Percentiles rank a stretch among this genome's conserved stretches.
Evolutionary conservation across 2,797 vertebrate species (phyloP).

Genomic region (Girardinus metallicus): DNA sequence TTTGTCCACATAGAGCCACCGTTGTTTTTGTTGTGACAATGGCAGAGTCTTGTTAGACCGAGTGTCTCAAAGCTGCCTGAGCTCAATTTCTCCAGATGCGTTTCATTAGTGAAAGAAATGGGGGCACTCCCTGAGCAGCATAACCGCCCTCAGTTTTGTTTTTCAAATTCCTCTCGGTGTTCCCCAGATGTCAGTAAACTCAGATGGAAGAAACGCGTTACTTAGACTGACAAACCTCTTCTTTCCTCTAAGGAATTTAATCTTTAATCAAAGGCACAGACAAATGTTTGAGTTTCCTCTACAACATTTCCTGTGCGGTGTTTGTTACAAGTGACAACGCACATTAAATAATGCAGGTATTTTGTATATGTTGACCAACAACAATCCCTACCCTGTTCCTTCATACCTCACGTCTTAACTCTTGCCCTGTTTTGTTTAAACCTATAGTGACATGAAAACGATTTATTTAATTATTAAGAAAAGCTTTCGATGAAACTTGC

Average conservation of each 20-base stretch:
- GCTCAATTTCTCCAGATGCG: conserved; percentile 61
- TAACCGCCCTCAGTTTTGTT: conserved; percentile 27
- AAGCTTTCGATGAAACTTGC: neutral
- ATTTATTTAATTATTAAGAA: neutral
- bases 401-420: neutral
- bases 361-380: neutral
- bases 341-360: neutral
- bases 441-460: neutral
- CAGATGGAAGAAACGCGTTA: conserved; percentile 11
- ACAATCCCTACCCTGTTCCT: neutral
- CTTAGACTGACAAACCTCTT: neutral
- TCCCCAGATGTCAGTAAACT: conserved; percentile 16
- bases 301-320: neutral
- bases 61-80: conserved; percentile 12
- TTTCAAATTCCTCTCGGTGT: conserved; percentile 53
- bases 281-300: conserved; percentile 13
- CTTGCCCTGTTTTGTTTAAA: neutral
- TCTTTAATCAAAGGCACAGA: neutral
- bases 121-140: conserved; percentile 48
- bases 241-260: conserved; percentile 8
- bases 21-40: conserved; percentile 8
- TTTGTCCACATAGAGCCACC: conserved; percentile 1
- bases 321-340: neutral
- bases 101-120: conserved; percentile 53
- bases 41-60: conserved; percentile 27